Percentiles rank a stretch among this genome's conserved stretches.
Conservation (phyloP, 1,140 invertebrate genomes). For the Dendrolimus kikuchii region DNA sequence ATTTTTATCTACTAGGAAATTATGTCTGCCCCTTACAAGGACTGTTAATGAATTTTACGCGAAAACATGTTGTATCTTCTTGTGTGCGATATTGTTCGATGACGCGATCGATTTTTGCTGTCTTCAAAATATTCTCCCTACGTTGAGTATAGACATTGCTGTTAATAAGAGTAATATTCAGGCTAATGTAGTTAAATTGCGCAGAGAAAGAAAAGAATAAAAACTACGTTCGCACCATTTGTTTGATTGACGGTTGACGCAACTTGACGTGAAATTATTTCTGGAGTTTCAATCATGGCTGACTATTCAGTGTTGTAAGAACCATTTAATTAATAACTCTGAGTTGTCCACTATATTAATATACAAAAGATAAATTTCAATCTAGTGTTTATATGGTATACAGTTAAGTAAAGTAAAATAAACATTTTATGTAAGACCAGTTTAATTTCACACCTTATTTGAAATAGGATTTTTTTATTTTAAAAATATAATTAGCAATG, state of each 20-base stretch:
- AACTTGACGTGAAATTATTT: conserved; percentile 38
- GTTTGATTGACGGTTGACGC: conserved; percentile 59
- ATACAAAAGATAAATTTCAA: too few relatives aligned
- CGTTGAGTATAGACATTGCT: conserved; percentile 9
- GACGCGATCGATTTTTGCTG: conserved; percentile 39
- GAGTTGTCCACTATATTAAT: too few relatives aligned
- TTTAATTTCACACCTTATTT: too few relatives aligned
- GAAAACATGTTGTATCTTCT: conserved; percentile 53
- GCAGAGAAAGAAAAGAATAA: conserved; percentile 37
- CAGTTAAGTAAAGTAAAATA: too few relatives aligned
- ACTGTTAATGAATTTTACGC: conserved; percentile 54
- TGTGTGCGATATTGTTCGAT: conserved; percentile 40
- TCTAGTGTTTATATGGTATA: too few relatives aligned
- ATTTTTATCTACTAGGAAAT: conserved; percentile 22
- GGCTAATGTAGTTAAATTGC: conserved; percentile 21
- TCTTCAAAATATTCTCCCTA: conserved; percentile 26
- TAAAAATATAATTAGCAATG: too few relatives aligned
- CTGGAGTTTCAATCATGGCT: conserved; percentile 28
- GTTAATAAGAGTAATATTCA: conserved; percentile 2
- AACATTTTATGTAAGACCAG: too few relatives aligned
- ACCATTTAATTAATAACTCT: too few relatives aligned
- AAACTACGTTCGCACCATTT: conserved; percentile 52
- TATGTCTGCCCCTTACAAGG: conserved; percentile 33
- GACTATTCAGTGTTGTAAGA: conserved; percentile 8
- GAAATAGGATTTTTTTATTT: too few relatives aligned